These are phyloP conservation scores for Chaetops frenatus DNA, from an alignment of 2,113 vertebrate species.

Conservation along the genomic window DNA sequence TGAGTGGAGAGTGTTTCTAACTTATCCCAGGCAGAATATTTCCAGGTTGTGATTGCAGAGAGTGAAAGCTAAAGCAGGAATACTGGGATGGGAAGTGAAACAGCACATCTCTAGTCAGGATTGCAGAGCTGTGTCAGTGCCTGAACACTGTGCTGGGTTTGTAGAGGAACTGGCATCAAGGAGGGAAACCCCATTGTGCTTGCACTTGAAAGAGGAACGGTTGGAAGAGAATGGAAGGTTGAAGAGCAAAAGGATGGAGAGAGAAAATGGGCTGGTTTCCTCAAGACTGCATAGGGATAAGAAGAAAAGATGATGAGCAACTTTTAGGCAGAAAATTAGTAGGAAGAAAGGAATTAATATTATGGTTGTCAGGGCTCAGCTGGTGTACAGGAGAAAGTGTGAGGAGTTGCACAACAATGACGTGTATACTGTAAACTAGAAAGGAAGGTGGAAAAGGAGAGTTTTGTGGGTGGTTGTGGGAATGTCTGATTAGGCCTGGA, in stretches of 20 bases:
- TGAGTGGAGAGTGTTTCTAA: neutral
- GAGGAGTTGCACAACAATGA: neutral
- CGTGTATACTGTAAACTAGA: neutral
- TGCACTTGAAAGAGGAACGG: neutral
- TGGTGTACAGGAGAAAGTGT: neutral
- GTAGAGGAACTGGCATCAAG: neutral
- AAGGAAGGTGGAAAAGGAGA: neutral
- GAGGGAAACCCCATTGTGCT: neutral
- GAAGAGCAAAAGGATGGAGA: neutral
- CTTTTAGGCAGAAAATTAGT: neutral
- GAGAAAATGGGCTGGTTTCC: neutral
- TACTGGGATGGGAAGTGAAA: neutral
- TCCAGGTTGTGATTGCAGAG: neutral
- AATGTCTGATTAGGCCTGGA: neutral
- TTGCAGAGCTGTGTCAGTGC: neutral
- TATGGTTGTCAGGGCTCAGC: neutral
- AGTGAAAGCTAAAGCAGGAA: neutral
- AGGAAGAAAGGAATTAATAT: neutral
- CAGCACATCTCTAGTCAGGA: neutral
- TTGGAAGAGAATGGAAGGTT: neutral
- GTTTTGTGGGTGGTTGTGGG: neutral
- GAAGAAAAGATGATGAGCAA: neutral
- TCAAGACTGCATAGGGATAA: accelerated
- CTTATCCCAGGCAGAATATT: accelerated
- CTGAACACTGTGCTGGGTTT: neutral